These are phyloP conservation scores for Epinephelus cyanopodus DNA, from an alignment of 2,113 vertebrate species.

Conservation along the genomic window DNA sequence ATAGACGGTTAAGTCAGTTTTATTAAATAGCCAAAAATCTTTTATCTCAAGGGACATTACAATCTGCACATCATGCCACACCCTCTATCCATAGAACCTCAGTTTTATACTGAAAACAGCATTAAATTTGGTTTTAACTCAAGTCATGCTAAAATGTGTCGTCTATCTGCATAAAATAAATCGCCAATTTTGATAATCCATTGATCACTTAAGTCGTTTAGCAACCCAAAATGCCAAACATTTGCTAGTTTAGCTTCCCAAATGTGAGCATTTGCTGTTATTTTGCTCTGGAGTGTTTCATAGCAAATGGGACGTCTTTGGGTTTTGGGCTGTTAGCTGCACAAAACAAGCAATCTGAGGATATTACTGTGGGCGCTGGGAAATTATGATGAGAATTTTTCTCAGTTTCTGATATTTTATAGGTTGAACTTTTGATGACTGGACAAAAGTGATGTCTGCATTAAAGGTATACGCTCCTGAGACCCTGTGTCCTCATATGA, in stretches of 20 bases:
- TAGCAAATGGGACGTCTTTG: background rate
- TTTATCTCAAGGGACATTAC: background rate
- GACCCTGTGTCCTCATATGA: too few relatives aligned
- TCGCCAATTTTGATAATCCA: background rate
- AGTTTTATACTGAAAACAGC: background rate
- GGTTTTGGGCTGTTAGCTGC: background rate
- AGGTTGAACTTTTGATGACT: background rate
- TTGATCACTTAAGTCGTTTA: background rate
- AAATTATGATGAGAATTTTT: background rate
- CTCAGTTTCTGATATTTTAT: background rate
- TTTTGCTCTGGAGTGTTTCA: background rate
- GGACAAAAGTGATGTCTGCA: background rate
- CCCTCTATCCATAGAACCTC: too few relatives aligned
- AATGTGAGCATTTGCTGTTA: constrained; percentile 2
- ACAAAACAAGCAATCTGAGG: background rate
- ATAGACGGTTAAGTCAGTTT: background rate
- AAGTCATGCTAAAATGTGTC: background rate
- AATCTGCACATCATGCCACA: background rate
- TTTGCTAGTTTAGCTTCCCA: background rate
- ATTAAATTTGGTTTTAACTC: background rate
- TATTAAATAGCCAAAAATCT: background rate
- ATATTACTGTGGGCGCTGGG: background rate
- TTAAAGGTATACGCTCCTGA: too few relatives aligned
- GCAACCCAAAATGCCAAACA: background rate
- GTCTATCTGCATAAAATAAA: background rate